These are phyloP conservation scores for Myotis yumanensis DNA, from an alignment of 2,113 vertebrate genomes.

Conservation along the genomic window DNA sequence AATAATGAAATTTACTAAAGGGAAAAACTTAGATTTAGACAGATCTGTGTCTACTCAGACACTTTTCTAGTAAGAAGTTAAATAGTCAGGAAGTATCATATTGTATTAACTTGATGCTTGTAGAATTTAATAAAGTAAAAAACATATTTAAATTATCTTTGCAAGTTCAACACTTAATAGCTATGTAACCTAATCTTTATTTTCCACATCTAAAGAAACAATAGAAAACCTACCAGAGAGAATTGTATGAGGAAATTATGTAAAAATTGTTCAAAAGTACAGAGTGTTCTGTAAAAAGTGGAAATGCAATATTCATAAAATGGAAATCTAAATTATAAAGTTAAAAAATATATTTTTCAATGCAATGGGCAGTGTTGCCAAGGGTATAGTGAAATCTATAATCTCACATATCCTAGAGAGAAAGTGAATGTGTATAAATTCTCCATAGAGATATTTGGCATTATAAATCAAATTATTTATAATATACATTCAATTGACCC, in stretches of 20 bases:
- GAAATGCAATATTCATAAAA: background rate
- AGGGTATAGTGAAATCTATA: background rate
- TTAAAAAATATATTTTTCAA: background rate
- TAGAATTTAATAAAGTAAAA: background rate
- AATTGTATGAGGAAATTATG: background rate
- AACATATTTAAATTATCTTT: background rate
- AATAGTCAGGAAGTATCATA: background rate
- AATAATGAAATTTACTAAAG: background rate
- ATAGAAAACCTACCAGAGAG: background rate
- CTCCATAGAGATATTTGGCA: background rate
- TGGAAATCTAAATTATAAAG: background rate
- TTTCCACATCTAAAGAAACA: conserved; percentile 8
- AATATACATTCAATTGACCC: background rate
- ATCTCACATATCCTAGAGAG: background rate
- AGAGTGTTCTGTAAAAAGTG: background rate
- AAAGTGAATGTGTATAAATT: background rate
- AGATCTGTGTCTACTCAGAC: background rate
- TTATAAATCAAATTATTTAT: background rate
- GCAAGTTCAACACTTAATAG: background rate
- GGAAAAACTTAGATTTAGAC: background rate
- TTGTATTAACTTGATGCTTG: background rate
- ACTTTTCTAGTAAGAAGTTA: conserved; percentile 24
- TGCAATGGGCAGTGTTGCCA: background rate
- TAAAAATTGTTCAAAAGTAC: background rate
- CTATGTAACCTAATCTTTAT: background rate